phyloP scores from a whole-genome alignment of 1,140 invertebrate species.

The Bradysia coprophila region DNA sequence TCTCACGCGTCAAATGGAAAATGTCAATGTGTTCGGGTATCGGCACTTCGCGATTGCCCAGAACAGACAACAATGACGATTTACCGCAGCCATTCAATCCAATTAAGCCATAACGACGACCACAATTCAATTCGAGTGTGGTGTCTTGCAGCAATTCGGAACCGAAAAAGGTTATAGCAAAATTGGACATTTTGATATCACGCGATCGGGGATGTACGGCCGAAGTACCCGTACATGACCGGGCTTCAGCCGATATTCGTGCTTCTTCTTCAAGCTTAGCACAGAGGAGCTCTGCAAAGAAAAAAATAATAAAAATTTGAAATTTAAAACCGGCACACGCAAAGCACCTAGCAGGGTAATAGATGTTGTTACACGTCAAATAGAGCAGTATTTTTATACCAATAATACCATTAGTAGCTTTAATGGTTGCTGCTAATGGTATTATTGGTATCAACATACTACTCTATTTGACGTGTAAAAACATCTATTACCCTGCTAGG shows the following conservation, averaged over 20 bases:
- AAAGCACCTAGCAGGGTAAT: too few relatives aligned
- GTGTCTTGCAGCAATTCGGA: constrained; percentile 91
- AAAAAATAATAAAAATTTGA: constrained; percentile 2
- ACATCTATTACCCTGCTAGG: too few relatives aligned
- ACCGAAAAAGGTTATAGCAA: constrained; percentile 97
- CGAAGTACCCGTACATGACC: constrained; percentile 86
- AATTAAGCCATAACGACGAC: constrained; percentile 87
- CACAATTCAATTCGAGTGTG: constrained; percentile 90
- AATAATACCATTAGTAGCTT: too few relatives aligned
- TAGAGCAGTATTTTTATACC: too few relatives aligned
- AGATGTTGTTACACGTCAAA: too few relatives aligned
- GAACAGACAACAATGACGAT: constrained; percentile 77
- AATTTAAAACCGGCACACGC: constrained; percentile 7
- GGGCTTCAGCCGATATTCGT: constrained; percentile 75
- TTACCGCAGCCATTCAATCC: constrained; percentile 95
- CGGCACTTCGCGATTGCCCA: constrained; percentile 88
- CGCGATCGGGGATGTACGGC: constrained; percentile 87
- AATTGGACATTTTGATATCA: constrained; percentile 93
- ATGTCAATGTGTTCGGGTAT: constrained; percentile 96
- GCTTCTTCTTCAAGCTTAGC: constrained; percentile 78
- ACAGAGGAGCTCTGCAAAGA: constrained; percentile 54
- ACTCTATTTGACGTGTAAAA: too few relatives aligned
- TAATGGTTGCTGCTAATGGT: too few relatives aligned
- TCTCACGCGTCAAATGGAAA: constrained; percentile 91
- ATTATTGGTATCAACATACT: too few relatives aligned